A percentile compares a stretch with the other conserved stretches of the same genome.
Evolutionary conservation across 2,888 invertebrate species (phyloP).

Genomic region (Tridacna gigas): DNA sequence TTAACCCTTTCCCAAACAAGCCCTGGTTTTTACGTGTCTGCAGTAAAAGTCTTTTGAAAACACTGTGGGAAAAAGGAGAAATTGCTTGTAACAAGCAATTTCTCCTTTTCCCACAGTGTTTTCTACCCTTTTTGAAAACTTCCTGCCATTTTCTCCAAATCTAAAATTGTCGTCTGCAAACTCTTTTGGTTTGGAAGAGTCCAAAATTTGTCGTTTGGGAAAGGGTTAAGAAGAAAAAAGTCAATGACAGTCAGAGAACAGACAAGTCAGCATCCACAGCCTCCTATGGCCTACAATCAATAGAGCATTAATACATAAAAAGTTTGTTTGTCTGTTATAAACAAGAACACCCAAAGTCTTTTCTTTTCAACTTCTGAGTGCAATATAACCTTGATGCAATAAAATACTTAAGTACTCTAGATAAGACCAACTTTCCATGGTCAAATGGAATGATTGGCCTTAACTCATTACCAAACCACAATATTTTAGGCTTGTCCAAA

Average conservation of each 20-base stretch:
- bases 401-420: neutral
- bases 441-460: neutral
- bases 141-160: too few relatives aligned
- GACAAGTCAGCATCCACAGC: slow-evolving; percentile 3
- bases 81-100: too few relatives aligned
- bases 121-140: too few relatives aligned
- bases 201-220: too few relatives aligned
- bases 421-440: neutral
- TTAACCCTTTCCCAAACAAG: too few relatives aligned
- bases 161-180: too few relatives aligned
- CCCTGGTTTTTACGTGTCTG: too few relatives aligned
- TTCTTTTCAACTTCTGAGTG: neutral
- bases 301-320: neutral
- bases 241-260: neutral
- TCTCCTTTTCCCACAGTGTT: too few relatives aligned
- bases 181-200: too few relatives aligned
- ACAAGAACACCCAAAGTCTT: neutral
- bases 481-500: too few relatives aligned
- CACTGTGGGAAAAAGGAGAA: too few relatives aligned
- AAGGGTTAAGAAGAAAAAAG: slow-evolving; percentile 2
- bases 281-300: slow-evolving; percentile 1
- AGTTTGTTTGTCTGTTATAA: neutral
- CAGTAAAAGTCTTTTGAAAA: too few relatives aligned
- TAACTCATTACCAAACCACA: neutral
- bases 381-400: neutral